Conservation (phyloP, 2,888 invertebrate genomes). For the Lithodes maja region DNA sequence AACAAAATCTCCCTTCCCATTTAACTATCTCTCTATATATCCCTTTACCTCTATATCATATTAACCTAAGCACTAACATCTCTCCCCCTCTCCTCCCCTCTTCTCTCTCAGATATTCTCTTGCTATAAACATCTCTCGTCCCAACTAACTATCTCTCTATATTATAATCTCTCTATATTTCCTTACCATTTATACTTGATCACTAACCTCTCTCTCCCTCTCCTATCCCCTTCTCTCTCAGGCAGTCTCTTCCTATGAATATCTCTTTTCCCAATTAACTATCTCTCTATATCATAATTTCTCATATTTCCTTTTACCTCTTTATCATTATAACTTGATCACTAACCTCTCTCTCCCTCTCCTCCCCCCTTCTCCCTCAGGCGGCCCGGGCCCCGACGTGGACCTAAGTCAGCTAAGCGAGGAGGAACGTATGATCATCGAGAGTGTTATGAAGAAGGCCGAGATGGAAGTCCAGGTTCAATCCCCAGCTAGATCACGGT, state of each 20-base stretch:
- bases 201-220: neutral
- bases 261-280: neutral
- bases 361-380: constrained; percentile 16
- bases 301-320: neutral
- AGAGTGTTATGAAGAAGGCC: constrained; percentile 80
- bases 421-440: constrained; percentile 79
- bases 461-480: constrained; percentile 74
- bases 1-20: neutral
- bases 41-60: neutral
- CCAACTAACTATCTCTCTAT: neutral
- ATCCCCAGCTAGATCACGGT: constrained; percentile 47
- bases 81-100: neutral
- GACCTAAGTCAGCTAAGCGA: constrained; percentile 79
- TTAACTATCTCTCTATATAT: neutral
- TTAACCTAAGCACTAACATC: neutral
- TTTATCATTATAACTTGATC: neutral
- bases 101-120: neutral
- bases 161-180: neutral
- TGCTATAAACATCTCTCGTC: neutral
- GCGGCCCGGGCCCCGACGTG: constrained; percentile 76
- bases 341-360: neutral
- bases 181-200: neutral
- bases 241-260: neutral
- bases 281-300: neutral
- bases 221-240: neutral